These are phyloP conservation scores for Caenorhabditis sp. DNA, from an alignment of 2,888 invertebrate species.

Conservation along the genomic window DNA sequence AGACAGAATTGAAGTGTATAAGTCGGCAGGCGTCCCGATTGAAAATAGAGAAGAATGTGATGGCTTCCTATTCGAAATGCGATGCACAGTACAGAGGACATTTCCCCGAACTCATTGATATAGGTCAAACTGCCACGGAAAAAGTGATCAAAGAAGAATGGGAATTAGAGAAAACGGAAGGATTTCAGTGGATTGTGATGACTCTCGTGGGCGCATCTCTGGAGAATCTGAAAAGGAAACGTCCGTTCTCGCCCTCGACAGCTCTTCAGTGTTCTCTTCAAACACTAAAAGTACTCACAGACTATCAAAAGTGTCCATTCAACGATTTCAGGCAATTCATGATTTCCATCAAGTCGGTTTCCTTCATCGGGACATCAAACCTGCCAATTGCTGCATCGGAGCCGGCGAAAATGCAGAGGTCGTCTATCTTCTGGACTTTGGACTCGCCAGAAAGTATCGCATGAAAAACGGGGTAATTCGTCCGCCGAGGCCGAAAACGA, in stretches of 20 bases:
- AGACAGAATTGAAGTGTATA: conserved; percentile 40
- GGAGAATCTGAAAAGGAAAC: conserved; percentile 30
- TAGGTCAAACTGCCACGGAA: conserved; percentile 23
- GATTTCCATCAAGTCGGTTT: conserved; percentile 51
- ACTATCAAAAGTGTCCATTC: neutral
- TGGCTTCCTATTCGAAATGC: conserved; percentile 25
- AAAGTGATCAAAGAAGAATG: conserved; percentile 22
- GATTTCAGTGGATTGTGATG: conserved; percentile 56
- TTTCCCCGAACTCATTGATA: conserved; percentile 47
- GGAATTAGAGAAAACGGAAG: no score
- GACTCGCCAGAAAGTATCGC: conserved; percentile 46
- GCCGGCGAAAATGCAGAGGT: conserved; percentile 3
- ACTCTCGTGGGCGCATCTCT: conserved; percentile 48
- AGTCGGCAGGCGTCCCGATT: conserved; percentile 30
- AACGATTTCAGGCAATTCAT: conserved; percentile 22
- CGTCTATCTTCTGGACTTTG: conserved; percentile 50
- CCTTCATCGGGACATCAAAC: conserved; percentile 57
- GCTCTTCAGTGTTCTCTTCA: conserved; percentile 39
- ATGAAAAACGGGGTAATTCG: conserved; percentile 30
- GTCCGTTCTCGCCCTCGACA: conserved; percentile 30
- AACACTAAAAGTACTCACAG: conserved; percentile 21
- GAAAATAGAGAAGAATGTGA: conserved; percentile 56
- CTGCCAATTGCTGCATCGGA: conserved; percentile 52
- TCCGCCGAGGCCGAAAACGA: conserved; percentile 29
- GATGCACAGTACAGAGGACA: conserved; percentile 19